Evolutionary conservation across 2,888 invertebrate species (phyloP).

Genomic region (Gasteruption jaculator): DNA sequence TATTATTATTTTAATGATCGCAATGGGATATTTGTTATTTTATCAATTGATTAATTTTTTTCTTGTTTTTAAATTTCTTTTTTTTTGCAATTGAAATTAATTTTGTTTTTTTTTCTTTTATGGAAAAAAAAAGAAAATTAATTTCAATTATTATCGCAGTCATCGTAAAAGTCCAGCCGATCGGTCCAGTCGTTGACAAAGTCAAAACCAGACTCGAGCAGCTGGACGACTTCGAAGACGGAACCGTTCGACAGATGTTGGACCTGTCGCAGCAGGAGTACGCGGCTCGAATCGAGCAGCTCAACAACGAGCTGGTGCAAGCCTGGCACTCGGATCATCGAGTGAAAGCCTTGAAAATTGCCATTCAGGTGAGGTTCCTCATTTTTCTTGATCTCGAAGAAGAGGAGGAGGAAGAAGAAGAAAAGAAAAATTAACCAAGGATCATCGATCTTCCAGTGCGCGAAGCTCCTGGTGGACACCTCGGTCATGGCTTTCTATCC

Average conservation of each 20-base stretch:
- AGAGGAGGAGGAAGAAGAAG: too few species aligned
- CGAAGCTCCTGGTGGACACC: conserved; percentile 86
- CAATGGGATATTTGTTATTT: conserved; percentile 17
- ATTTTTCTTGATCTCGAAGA: too few species aligned
- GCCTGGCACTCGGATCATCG: conserved; percentile 95
- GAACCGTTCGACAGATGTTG: conserved; percentile 78
- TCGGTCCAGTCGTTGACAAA: conserved; percentile 71
- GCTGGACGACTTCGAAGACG: conserved; percentile 91
- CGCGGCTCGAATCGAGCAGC: conserved; percentile 78
- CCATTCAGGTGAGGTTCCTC: conserved; percentile 66
- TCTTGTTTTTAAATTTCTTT: conserved; percentile 20
- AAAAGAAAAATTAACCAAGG: conserved; percentile 15
- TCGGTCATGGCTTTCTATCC: conserved; percentile 94
- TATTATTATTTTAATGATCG: conserved; percentile 3
- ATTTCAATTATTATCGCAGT: conserved; percentile 52
- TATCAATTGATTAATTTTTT: conserved; percentile 33
- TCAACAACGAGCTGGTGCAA: conserved; percentile 84
- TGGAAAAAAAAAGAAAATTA: background rate
- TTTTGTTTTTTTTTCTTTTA: background rate
- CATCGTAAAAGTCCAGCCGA: conserved; percentile 73
- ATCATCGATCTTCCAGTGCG: conserved; percentile 63
- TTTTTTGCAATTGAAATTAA: background rate
- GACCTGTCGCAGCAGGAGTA: conserved; percentile 93
- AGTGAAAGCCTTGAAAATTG: conserved; percentile 93
- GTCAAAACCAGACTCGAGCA: conserved; percentile 89